Evolutionary conservation across 2,888 invertebrate species (phyloP).

Genomic region (Drosophila subquinaria): DNA sequence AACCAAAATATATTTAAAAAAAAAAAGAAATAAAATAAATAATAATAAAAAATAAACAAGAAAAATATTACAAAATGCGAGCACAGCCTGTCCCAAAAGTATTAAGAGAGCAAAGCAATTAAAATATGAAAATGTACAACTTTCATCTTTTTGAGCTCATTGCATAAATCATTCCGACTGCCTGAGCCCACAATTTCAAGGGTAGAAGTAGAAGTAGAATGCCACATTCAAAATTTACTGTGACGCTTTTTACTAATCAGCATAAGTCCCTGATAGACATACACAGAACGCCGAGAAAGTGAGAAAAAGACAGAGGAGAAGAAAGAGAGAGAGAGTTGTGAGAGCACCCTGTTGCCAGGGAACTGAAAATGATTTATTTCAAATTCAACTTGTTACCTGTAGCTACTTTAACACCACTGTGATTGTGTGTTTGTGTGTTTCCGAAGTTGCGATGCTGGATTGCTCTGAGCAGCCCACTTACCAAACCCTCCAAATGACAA

Average conservation of each 20-base stretch:
- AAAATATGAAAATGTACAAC: slow-evolving; percentile 83
- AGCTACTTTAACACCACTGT: slow-evolving; percentile 66
- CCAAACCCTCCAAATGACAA: slow-evolving; percentile 57
- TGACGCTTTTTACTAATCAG: slow-evolving; percentile 80
- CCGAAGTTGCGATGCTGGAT: background rate
- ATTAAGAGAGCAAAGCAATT: slow-evolving; percentile 83
- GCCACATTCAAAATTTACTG: slow-evolving; percentile 69
- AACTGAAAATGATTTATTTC: slow-evolving; percentile 75
- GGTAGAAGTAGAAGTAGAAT: slow-evolving; percentile 20
- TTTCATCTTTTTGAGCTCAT: slow-evolving; percentile 81
- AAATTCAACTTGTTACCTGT: slow-evolving; percentile 69
- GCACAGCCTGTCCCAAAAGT: slow-evolving; percentile 72
- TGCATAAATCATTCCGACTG: slow-evolving; percentile 80
- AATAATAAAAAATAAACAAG: slow-evolving; percentile 39
- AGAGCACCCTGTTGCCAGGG: slow-evolving; percentile 44
- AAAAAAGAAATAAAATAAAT: slow-evolving; percentile 31
- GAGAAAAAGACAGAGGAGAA: background rate
- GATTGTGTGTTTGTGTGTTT: slow-evolving; percentile 15
- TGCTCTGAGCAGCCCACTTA: slow-evolving; percentile 20
- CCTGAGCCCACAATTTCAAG: slow-evolving; percentile 54
- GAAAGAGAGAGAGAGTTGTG: background rate
- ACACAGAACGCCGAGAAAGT: slow-evolving; percentile 13
- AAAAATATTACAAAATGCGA: slow-evolving; percentile 51
- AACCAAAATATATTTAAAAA: slow-evolving; percentile 49
- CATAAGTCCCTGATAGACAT: slow-evolving; percentile 73